Conservation (phyloP, 1,140 invertebrate genomes). For the Archegozetes longisetosus region DNA sequence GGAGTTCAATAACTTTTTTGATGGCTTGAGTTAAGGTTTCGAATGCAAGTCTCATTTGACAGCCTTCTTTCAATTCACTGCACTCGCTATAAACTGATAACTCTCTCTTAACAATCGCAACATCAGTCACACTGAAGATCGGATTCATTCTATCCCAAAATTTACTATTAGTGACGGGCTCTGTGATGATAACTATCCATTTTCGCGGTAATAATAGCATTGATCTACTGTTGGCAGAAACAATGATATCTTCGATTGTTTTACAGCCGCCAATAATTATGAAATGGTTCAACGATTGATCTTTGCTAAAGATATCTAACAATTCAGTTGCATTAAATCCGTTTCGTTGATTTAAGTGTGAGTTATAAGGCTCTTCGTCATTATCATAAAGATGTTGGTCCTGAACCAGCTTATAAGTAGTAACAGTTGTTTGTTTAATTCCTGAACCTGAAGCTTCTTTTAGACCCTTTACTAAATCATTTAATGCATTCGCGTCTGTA, state of each 20-base stretch:
- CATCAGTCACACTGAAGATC: not conserved
- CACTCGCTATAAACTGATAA: slow-evolving; percentile 1
- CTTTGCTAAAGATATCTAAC: not conserved
- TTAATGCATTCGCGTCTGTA: not conserved
- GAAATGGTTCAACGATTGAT: not conserved
- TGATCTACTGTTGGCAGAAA: not conserved
- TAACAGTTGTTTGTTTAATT: not conserved
- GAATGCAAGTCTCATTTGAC: slow-evolving; percentile 11
- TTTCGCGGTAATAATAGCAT: not conserved
- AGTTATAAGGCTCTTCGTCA: not conserved
- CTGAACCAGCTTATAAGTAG: not conserved
- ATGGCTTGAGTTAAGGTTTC: not conserved
- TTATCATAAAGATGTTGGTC: too few species aligned
- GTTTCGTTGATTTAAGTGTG: not conserved
- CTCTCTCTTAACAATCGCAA: not conserved
- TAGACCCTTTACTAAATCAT: not conserved
- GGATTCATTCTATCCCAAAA: not conserved
- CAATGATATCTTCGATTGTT: not conserved
- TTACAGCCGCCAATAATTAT: not conserved
- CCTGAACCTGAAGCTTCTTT: not conserved
- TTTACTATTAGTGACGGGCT: not conserved
- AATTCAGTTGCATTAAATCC: not conserved
- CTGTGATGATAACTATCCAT: slow-evolving; percentile 7
- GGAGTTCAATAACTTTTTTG: not conserved
- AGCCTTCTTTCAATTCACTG: slow-evolving; percentile 3